phyloP scores from a whole-genome alignment of 2,797 vertebrate species.

The Aphelocoma californica region DNA sequence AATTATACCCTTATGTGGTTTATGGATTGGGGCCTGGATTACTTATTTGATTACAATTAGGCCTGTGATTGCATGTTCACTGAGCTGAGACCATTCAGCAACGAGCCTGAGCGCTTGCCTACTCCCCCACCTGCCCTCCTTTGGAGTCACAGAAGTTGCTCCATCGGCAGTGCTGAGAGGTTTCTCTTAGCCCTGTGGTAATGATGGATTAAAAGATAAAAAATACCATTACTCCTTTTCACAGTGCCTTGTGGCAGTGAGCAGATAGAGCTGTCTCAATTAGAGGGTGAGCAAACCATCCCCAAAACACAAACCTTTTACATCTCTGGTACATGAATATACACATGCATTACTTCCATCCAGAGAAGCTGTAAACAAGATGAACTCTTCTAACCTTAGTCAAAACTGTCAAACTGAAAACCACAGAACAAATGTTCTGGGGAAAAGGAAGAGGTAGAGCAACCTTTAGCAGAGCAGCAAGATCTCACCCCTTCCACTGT shows the following conservation, averaged over 20 bases:
- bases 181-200: not conserved
- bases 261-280: not conserved
- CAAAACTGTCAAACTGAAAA: not conserved
- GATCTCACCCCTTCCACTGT: not conserved
- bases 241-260: not conserved
- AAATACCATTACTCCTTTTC: not conserved
- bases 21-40: slow-evolving; percentile 29
- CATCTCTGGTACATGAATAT: not conserved
- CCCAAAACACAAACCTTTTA: not conserved
- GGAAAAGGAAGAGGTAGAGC: not conserved
- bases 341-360: not conserved
- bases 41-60: slow-evolving; percentile 58
- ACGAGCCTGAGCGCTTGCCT: not conserved
- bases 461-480: not conserved
- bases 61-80: slow-evolving; percentile 3
- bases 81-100: not conserved
- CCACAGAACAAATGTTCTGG: not conserved
- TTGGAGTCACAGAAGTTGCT: not conserved
- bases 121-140: not conserved
- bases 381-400: slow-evolving; percentile 21
- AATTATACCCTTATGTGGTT: slow-evolving; percentile 33
- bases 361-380: not conserved
- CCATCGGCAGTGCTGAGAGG: not conserved
- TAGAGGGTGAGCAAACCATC: not conserved
- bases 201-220: not conserved